Conservation (phyloP, 2,797 vertebrate species). For the Telmatherina bonti region DNA sequence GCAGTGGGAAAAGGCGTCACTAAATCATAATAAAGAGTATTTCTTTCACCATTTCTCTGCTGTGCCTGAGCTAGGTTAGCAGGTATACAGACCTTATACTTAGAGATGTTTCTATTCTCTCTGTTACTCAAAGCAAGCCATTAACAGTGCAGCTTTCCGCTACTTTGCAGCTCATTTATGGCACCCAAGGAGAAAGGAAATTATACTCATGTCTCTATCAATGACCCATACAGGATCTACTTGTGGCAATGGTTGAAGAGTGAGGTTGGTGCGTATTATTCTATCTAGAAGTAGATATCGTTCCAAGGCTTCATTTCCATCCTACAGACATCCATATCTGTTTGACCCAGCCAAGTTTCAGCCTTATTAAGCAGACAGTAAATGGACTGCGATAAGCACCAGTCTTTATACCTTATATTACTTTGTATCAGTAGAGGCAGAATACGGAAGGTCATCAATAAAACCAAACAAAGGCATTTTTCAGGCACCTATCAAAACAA, state of each 20-base stretch:
- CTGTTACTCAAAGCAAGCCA: slow-evolving; percentile 17
- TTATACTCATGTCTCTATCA: slow-evolving; percentile 31
- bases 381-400: background rate
- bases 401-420: background rate
- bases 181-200: slow-evolving; percentile 27
- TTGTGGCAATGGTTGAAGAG: slow-evolving; percentile 23
- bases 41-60: slow-evolving; percentile 65
- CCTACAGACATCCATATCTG: slow-evolving; percentile 35
- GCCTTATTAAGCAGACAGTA: background rate
- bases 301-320: slow-evolving; percentile 36
- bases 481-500: slow-evolving; percentile 58
- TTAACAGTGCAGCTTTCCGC: slow-evolving; percentile 20
- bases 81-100: slow-evolving; percentile 34
- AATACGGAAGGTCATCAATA: background rate
- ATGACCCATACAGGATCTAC: slow-evolving; percentile 8
- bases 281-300: slow-evolving; percentile 15
- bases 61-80: slow-evolving; percentile 55
- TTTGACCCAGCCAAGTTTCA: slow-evolving; percentile 5
- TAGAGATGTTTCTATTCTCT: slow-evolving; percentile 39
- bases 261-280: slow-evolving; percentile 34
- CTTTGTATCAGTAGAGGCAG: background rate
- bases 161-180: slow-evolving; percentile 27
- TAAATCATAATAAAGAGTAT: slow-evolving; percentile 70
- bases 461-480: slow-evolving; percentile 43
- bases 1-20: slow-evolving; percentile 70